These are phyloP conservation scores for Eumaeus atala DNA, from an alignment of 1,140 invertebrate species.

Conservation along the genomic window DNA sequence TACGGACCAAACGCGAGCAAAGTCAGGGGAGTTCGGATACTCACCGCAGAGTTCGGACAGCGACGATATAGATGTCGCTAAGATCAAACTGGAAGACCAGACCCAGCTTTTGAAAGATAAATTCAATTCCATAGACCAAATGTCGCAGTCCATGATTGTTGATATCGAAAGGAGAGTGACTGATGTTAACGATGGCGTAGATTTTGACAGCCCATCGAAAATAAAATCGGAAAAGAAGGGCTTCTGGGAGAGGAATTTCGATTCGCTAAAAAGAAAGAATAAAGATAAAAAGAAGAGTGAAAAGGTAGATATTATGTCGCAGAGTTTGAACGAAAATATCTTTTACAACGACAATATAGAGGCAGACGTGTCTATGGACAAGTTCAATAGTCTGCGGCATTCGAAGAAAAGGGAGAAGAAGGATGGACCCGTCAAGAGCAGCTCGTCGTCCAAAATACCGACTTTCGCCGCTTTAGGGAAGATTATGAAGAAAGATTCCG, in stretches of 20 bases:
- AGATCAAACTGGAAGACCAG: conserved; percentile 59
- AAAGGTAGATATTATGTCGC: conserved; percentile 75
- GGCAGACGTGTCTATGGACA: conserved; percentile 54
- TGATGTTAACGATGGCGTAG: conserved; percentile 33
- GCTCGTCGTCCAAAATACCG: conserved; percentile 65
- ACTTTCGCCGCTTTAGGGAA: conserved; percentile 67
- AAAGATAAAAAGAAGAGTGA: conserved; percentile 60
- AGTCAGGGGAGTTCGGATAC: conserved; percentile 69
- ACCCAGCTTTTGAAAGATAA: conserved; percentile 62
- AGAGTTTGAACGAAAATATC: conserved; percentile 77
- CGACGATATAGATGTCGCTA: conserved; percentile 58
- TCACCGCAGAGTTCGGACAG: conserved; percentile 68
- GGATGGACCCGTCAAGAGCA: conserved; percentile 54
- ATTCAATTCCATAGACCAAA: conserved; percentile 73
- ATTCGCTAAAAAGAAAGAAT: conserved; percentile 66
- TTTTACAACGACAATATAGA: conserved; percentile 73
- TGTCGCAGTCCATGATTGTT: conserved; percentile 76
- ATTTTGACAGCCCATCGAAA: conserved; percentile 55
- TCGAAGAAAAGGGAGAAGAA: conserved; percentile 63
- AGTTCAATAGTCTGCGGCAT: conserved; percentile 63
- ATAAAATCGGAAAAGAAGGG: conserved; percentile 70
- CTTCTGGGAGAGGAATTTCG: conserved; percentile 73
- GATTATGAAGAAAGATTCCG: conserved; percentile 69
- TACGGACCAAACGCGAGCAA: conserved; percentile 60
- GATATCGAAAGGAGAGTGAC: conserved; percentile 58